Evolutionary conservation across 2,113 vertebrate species (phyloP), one percentile per base, ranked within the genome.

Genomic region (Trichechus manatus): DNA sequence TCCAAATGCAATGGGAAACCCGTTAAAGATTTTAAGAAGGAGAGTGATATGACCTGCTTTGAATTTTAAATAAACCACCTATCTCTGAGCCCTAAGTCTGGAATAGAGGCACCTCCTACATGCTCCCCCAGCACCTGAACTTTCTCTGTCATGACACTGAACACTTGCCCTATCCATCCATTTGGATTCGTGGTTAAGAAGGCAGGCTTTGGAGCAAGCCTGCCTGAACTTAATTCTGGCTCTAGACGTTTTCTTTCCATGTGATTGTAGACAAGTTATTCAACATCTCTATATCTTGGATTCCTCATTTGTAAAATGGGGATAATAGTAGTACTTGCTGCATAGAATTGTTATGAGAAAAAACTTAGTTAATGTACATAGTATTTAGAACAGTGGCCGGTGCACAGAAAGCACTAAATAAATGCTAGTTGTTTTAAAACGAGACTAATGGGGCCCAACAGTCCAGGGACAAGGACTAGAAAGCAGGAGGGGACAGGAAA

Each of bases 221-320:
- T 61, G 20, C 10, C 39, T 77, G 80, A 42, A 33, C 70, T 77
- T 84, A 66, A 17, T 33, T 63, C 63, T 61, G 19, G 14, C 88
- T 75, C n/a, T 83, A 20, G 22, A 44, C 20, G 3, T 56, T 47
- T 53, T 91, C 31, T 75, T 90, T 87, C 70, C 68, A 4, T 74
- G 23, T n/a, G 5, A 70, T 31, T 83, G 29, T 23, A 47, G 25
- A 44, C n/a, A 53, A 72, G 53, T 79, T 13, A 87, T 56, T 91
- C 72, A 74, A 29, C 2, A 33, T 77, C 70, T 89, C 77, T 74
- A 68, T 36, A 44, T 64, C 89, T 91, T 93, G 19, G 6, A 95
- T 93, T 97, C 56, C 86, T 93, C 29, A 23, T 59, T 42, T 33
- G 17, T 89, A 56, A 14, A 50, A 61, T 84, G 82, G 36, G 47